Conservation (phyloP, 53 echinoderm and acorn worm species). For the Antedon mediterranea region DNA sequence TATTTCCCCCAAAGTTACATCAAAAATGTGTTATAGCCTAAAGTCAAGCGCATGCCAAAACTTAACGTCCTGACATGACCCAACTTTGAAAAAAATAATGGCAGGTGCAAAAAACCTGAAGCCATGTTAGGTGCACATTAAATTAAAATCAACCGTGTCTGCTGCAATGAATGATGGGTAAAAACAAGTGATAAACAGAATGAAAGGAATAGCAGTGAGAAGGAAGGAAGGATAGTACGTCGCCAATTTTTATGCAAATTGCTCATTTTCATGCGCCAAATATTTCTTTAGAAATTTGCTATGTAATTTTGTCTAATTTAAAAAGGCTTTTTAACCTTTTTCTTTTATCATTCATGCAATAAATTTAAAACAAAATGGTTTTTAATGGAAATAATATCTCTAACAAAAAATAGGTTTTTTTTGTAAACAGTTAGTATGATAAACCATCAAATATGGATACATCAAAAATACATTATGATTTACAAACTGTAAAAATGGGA, state of each 20-base stretch:
- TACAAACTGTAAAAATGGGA: neutral
- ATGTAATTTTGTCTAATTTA: too few species aligned
- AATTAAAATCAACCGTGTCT: neutral
- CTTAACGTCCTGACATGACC: too few species aligned
- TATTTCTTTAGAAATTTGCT: too few species aligned
- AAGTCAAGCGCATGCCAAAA: too few species aligned
- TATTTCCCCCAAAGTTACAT: too few species aligned
- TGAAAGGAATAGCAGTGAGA: neutral
- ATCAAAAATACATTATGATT: neutral
- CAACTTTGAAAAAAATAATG: neutral
- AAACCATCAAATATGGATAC: neutral
- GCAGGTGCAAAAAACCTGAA: neutral
- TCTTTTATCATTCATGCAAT: too few species aligned
- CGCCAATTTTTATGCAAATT: neutral
- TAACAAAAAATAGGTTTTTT: too few species aligned
- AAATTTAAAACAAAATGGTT: too few species aligned
- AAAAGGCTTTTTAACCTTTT: too few species aligned
- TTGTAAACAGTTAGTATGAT: neutral
- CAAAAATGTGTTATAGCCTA: too few species aligned
- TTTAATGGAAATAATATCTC: too few species aligned
- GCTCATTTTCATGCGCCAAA: too few species aligned
- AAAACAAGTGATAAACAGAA: neutral
- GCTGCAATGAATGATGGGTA: neutral
- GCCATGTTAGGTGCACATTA: neutral
- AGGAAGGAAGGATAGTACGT: neutral